Base-by-base conservation (phyloP, 2,113 vertebrate species). In the Psilopogon haemacephalus region DNA sequence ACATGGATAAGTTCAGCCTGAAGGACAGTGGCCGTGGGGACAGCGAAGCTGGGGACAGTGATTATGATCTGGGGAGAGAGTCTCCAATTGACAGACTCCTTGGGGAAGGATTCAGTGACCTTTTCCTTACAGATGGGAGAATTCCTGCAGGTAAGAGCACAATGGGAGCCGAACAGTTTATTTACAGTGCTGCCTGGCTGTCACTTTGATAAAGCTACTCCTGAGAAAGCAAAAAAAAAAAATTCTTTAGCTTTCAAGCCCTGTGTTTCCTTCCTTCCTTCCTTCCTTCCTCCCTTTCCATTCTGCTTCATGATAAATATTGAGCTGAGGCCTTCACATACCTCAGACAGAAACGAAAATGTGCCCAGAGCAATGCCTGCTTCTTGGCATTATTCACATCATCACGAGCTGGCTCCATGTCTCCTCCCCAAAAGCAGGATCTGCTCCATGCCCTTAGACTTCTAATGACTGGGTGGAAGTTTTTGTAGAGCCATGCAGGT, bases 1-100 rank as follows among this genome's bases (percentile, higher is more conserved):
- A 99, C 94, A 99, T 99, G 99, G 99, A 99, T 73, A 99, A 99
- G 97, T 99, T 99, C 97, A 99, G 99, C 93, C 96, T 99, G 96
- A 99, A 99, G 97, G 99, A 99, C 98, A 99, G 99, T 75, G 99
- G 99, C 14, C 98, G 99, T 15, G 99, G 99, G 40, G 99, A 99
- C 93, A 99, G 99, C 26, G 99, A 99, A 97, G 99, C 99, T 5
- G 99, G 99, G 82, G 99, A 99, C 98, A 99, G 99, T 38, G 99
- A 99, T 95, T 99, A 99, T 88, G 99, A 99, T 94, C 96, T 99
- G 92, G 99, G 99, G 21, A 98, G 99, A 96, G 99, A 99, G 94
- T 99, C 99, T 78, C 99, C 99, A 59, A 98, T 99, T 97, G 99
- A 99, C 73, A 97, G 99, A 82, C 98, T 99, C 94, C 98, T 99